Evolutionary conservation across 37 sponge, comb jelly and placozoan genomes (phyloP), one percentile per base, ranked within the genome.

Genomic region (Bolinopsis microptera): DNA sequence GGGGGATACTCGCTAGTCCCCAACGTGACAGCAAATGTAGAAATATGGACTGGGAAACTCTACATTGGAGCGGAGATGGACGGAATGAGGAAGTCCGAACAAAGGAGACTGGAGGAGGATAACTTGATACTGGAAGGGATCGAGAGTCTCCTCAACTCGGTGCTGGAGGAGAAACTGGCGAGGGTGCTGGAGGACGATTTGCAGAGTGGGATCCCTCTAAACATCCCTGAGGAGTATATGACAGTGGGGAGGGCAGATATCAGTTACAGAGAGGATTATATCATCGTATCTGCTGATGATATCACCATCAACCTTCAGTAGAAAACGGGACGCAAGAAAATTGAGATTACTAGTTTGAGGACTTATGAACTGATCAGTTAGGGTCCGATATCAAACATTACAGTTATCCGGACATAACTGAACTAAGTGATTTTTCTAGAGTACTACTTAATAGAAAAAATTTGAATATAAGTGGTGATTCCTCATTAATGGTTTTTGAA

Each of bases 141-240:
- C 5, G 74, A 70, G 74, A 9, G 74, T 3, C 74, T 70, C 28
- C 74, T 70, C 24, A 70, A 70, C 30, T 22, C 28, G 24, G 2
- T 70, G 74, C 74, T 70, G 74, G 74, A 70, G 74, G 74, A 70
- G 74, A 70, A 70, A 2, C 74, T 70, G 30, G 74, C 74, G 26
- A n/a, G 21, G 74, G 21, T 70, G 74, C 3, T 70, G 30, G 74
- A 70, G 74, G 74, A 70, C 24, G 74, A 70, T 1, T 9, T 22
- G 74, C 5, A n/a, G 74, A 70, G 74, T 70, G 74, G 74, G 74
- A 70, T 70, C 26, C 74, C 74, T 26, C 74, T 70, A n/a, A 70
- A 70, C 26, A 70, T 70, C 74, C 74, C 74, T 2, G 1, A n/a
- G 16, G 74, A 70, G 74, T 70, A 70, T 70, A 9, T 70, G 74